Base-by-base conservation (phyloP, 2,113 vertebrate genomes). In the Atrichornis clamosus region DNA sequence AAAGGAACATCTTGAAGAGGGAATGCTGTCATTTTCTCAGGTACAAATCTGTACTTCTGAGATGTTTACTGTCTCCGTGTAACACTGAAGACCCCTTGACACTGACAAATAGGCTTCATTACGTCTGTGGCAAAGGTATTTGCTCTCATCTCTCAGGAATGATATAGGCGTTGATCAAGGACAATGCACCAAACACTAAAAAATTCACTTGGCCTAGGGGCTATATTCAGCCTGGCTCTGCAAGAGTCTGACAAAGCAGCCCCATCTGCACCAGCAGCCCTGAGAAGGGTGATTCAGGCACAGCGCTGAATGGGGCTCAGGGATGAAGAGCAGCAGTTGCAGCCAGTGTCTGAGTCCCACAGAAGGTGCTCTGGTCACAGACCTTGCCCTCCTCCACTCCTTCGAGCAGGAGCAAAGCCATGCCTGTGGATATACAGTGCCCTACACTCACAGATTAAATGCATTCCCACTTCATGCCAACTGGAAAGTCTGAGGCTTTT, bases 111-210 rank as follows among this genome's bases (percentile, higher is more conserved):
- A 97, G 90, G 69, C 84, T 91, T 97, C 96, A 94, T 96, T 97
- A 95, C 79, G 11, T 95, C 93, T 93, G 81, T 72, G 75, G 93
- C 85, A 95, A 92, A 96, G 87, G 91, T 96, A 98, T 96, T 97
- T 96, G 96, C 96, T 97, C 92, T 97, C 97, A 97, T 94, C 96
- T 95, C 91, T 94, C 87, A 97, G 96, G 97, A 98, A 98, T 97
- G 95, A 91, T 76, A 97, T 5, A 97, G 95, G 95, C 78, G 80
- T 95, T 93, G 91, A 93, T 93, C 90, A 85, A 94, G 84, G 88
- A 96, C 91, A 93, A 86, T 77, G 72, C 69, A 56, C 60, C 69
- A 67, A 96, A 84, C 67, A 72, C 88, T 75, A 55, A 96, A 96
- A 97, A 95, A 96, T 76, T 63, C 94, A 90, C 91, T 91, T 96